phyloP scores from a whole-genome alignment of 2,888 invertebrate genomes.

The Amaurobius ferox region DNA sequence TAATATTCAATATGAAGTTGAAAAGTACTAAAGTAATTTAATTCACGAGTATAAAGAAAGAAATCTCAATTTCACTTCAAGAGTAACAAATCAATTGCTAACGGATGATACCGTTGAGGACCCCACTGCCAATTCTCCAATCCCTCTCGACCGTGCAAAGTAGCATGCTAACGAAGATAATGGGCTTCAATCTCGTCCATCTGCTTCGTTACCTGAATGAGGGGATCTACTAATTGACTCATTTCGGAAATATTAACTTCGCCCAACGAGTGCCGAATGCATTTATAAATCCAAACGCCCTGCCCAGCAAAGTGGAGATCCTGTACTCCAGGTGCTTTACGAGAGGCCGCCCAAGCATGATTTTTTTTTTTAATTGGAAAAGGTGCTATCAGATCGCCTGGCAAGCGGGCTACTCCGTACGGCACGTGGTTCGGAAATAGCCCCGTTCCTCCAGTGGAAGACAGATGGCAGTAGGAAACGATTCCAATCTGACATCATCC shows the following conservation, averaged over 20 bases:
- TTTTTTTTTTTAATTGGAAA: neutral
- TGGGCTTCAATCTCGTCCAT: neutral
- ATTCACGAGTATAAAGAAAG: too few relatives aligned
- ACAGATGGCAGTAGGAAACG: too few relatives aligned
- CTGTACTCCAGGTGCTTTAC: constrained; percentile 24
- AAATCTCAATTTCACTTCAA: too few relatives aligned
- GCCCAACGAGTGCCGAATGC: neutral
- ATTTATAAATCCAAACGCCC: neutral
- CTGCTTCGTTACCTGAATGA: constrained; percentile 8
- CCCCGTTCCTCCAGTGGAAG: too few relatives aligned
- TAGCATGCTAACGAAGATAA: neutral
- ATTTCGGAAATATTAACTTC: constrained; percentile 4
- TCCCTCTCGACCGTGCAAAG: neutral
- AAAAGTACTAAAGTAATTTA: too few relatives aligned
- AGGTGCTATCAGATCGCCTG: neutral
- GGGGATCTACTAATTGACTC: constrained; percentile 2
- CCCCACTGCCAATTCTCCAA: too few relatives aligned
- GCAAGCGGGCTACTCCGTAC: neutral
- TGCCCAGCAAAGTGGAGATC: constrained; percentile 19
- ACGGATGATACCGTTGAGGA: too few relatives aligned
- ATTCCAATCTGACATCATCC: too few relatives aligned
- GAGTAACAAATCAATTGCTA: too few relatives aligned
- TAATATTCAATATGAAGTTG: too few relatives aligned
- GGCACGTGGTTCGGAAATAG: neutral
- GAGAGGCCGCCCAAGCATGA: constrained; percentile 13